These are phyloP conservation scores for Drosophila triauraria DNA, from an alignment of 1,140 invertebrate species.

Conservation along the genomic window DNA sequence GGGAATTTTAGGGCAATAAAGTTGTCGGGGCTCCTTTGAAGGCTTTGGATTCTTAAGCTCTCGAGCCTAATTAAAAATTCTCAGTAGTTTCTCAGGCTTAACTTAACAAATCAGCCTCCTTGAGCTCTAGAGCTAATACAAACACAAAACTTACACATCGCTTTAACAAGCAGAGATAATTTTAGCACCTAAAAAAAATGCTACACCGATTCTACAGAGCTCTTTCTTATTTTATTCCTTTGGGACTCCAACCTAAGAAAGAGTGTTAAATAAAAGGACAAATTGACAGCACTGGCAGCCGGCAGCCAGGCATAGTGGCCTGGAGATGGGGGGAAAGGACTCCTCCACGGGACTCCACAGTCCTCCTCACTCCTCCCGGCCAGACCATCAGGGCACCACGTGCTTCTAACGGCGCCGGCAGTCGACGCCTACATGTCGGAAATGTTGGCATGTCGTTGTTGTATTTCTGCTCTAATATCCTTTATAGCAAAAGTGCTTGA, in stretches of 20 bases:
- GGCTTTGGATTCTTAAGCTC: not conserved
- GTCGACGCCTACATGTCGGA: slow-evolving; percentile 83
- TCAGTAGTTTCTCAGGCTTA: not conserved
- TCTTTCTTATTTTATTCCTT: not conserved
- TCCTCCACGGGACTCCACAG: not conserved
- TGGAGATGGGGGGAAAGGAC: not conserved
- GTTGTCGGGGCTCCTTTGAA: no score
- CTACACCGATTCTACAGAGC: not conserved
- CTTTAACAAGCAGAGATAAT: no score
- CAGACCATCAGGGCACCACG: slow-evolving; percentile 30
- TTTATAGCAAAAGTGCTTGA: slow-evolving; percentile 84
- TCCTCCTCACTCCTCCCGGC: not conserved
- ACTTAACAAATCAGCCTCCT: not conserved
- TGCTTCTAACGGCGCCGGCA: slow-evolving; percentile 71
- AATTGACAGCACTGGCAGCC: slow-evolving; percentile 9
- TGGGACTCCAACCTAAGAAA: not conserved
- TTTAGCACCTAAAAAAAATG: not conserved
- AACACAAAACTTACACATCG: not conserved
- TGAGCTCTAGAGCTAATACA: not conserved
- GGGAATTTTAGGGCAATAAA: not conserved
- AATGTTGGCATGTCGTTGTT: slow-evolving; percentile 84
- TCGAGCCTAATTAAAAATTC: not conserved
- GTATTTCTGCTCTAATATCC: slow-evolving; percentile 84
- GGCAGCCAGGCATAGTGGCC: no score
- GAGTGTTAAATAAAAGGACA: not conserved